Conservation (phyloP, 1,140 invertebrate genomes). For the Leptonema lineaticorne region DNA sequence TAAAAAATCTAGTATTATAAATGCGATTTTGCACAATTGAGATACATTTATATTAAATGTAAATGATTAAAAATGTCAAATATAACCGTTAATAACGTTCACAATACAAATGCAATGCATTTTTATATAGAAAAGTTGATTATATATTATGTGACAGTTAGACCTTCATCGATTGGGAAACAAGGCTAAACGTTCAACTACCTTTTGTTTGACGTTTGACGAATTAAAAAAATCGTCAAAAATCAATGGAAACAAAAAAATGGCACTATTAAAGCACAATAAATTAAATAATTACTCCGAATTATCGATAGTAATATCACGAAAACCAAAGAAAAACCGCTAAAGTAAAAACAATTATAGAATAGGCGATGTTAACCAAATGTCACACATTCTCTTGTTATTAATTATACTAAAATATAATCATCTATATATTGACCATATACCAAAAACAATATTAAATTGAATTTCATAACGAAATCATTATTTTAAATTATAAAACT, state of each 20-base stretch:
- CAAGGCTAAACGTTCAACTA: no score
- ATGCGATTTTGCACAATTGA: neutral
- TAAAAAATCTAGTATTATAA: neutral
- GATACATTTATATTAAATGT: neutral
- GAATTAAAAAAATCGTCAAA: neutral
- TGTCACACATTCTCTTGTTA: slow-evolving; percentile 24
- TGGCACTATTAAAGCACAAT: neutral
- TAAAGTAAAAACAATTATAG: neutral
- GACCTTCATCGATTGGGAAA: no score
- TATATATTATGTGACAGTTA: neutral
- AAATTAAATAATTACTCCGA: neutral
- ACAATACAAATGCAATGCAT: neutral
- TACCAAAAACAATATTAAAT: no score
- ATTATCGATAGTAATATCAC: neutral
- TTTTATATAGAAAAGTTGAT: neutral
- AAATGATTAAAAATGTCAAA: neutral
- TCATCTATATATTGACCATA: no score
- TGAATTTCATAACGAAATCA: no score
- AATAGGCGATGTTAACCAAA: neutral
- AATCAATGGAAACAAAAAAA: neutral
- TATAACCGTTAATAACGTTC: neutral
- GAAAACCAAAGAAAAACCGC: neutral
- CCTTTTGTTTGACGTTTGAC: neutral
- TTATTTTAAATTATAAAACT: no score
- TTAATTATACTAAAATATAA: slow-evolving; percentile 19